A percentile compares a stretch with the other conserved stretches of the same genome.
Evolutionary conservation across 2,113 vertebrate genomes (phyloP).

Genomic region (Brachirus orientalis): DNA sequence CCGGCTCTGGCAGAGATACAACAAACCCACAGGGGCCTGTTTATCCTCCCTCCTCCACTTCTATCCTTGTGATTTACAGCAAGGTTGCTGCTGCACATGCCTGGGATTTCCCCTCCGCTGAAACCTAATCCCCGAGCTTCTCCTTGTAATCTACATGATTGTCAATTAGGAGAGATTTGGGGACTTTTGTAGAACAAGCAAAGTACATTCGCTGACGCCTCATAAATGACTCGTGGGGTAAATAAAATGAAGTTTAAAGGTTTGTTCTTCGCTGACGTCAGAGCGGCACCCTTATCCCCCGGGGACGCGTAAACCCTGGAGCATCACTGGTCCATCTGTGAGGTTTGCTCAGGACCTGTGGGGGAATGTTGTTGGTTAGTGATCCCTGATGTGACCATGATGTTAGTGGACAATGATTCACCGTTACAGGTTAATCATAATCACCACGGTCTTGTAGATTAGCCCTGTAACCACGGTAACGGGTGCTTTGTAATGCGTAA

Average conservation of each 20-base stretch:
- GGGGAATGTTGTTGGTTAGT: conserved; percentile 53
- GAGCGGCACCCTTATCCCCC: conserved; percentile 24
- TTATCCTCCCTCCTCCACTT: conserved; percentile 29
- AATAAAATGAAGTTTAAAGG: conserved; percentile 34
- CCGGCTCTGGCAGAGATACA: conserved; percentile 31
- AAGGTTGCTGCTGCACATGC: conserved; percentile 51
- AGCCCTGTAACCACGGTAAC: conserved; percentile 56
- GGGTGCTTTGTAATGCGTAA: conserved; percentile 55
- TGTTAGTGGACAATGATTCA: conserved; percentile 74
- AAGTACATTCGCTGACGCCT: conserved; percentile 66
- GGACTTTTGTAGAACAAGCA: conserved; percentile 52
- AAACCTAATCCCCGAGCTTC: conserved; percentile 56
- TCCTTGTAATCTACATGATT: conserved; percentile 62
- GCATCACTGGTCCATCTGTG: conserved; percentile 21
- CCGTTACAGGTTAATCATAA: conserved; percentile 74
- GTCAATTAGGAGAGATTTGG: conserved; percentile 71
- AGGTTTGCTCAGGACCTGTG: conserved; percentile 51
- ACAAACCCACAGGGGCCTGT: conserved; percentile 22
- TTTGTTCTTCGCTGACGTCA: conserved; percentile 33
- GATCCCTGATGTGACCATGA: conserved; percentile 58
- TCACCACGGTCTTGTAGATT: conserved; percentile 28
- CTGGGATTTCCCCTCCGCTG: conserved; percentile 59
- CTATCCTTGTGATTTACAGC: conserved; percentile 58
- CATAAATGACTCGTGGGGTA: conserved; percentile 51
- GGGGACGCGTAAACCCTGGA: conserved; percentile 46